Evolutionary conservation across 2,888 invertebrate species (phyloP), one percentile per base, ranked within the genome.

Genomic region (Elaeidobius kamerunicus): DNA sequence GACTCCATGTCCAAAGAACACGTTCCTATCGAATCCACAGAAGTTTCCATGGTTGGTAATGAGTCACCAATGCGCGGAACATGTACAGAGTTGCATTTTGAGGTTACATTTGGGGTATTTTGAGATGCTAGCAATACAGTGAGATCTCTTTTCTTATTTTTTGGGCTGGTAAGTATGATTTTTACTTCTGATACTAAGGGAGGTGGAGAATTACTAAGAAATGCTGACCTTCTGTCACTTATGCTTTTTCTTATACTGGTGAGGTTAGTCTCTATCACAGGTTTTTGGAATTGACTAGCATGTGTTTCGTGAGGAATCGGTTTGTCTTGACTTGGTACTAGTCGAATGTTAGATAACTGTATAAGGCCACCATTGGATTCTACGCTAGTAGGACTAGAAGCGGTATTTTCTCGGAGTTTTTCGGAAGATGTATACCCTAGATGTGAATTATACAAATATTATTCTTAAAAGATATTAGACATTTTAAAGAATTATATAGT

Each of bases 1-100:
- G 84, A 85, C 68, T 91, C 89, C 73, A 88, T 87, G 73, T 91
- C 90, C 67, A 91, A 77, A 62, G 90, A 90, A 75, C 90, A 91
- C 76, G 86, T 86, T 65, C 90, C 90, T 67, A 90, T 90, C 50
- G 90, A 90, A 73, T 91, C 91, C 74, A 86, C 81, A 18, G 86
- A 86, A 63, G 83, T 81, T 75, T 86, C 86, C 86, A 86, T 86
- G 4, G 11, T 30, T 28, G 3, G 4, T n/a, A 14, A 7, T 6
- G 20, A 27, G 52, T 51, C 11, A 46, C 27, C 27, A 28, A 6
- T 9, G 30, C 30, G 4, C 23, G 3, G 30, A 30, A 20, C 18
- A 39, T 20, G n/a, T n/a, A n/a, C n/a, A n/a, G 20, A 15, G 23
- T 16, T 39, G n/a, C n/a, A n/a, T n/a, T n/a, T n/a, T n/a, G n/a